Conservation (phyloP, 2,888 invertebrate genomes). For the Acleris cristana region DNA sequence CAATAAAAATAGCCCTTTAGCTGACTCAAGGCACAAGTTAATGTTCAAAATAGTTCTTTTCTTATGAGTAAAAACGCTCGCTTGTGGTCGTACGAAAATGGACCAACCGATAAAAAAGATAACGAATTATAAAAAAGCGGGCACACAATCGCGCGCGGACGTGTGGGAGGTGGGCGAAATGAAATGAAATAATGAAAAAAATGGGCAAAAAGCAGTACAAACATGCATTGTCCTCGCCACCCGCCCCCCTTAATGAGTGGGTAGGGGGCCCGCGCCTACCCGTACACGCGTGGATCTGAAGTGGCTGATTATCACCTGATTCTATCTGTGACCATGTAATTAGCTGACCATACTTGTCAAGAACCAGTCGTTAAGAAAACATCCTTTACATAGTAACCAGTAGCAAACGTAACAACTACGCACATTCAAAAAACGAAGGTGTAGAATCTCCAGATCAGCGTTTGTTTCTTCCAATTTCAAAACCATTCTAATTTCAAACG, state of each 20-base stretch:
- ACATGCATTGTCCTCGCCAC: conserved; percentile 81
- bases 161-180: conserved; percentile 82
- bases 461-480: conserved; percentile 25
- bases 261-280: conserved; percentile 53
- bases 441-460: not conserved
- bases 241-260: conserved; percentile 77
- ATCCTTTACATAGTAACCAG: not conserved
- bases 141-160: conserved; percentile 82
- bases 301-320: conserved; percentile 82
- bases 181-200: conserved; percentile 85
- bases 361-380: not conserved
- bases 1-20: not conserved
- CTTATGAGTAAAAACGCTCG: conserved; percentile 50
- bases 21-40: too few relatives aligned
- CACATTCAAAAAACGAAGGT: not conserved
- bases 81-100: conserved; percentile 71
- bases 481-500: conserved; percentile 33
- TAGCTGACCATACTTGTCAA: conserved; percentile 4
- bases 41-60: not conserved
- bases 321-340: conserved; percentile 58
- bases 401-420: not conserved
- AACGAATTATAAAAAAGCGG: conserved; percentile 84
- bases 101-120: conserved; percentile 84
- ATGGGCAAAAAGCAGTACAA: conserved; percentile 84
- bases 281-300: conserved; percentile 66